Evolutionary conservation across 2,888 invertebrate species (phyloP), one percentile per base, ranked within the genome.

Genomic region (Folsomia candida): DNA sequence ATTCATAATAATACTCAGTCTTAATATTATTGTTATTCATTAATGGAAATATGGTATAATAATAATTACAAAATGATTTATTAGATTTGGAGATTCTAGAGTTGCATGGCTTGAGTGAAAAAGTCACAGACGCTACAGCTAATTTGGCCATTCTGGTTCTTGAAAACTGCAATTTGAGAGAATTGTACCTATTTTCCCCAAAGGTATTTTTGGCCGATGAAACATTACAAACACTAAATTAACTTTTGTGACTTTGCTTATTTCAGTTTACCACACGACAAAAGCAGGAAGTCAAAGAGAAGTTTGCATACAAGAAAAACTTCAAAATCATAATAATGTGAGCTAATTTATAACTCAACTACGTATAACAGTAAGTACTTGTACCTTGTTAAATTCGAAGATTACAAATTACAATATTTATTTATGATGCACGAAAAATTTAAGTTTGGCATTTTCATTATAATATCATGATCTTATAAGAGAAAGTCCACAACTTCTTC

Each of bases 401-500:
- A n/a, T n/a, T n/a, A n/a, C n/a, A n/a, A n/a, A n/a, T n/a, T n/a
- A n/a, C n/a, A n/a, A n/a, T n/a, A n/a, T n/a, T n/a, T n/a, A n/a
- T n/a, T n/a, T n/a, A n/a, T n/a, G n/a, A n/a, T n/a, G n/a, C n/a
- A n/a, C n/a, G n/a, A n/a, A n/a, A n/a, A n/a, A n/a, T n/a, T n/a
- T n/a, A n/a, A n/a, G n/a, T n/a, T n/a, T n/a, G n/a, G n/a, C n/a
- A n/a, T n/a, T n/a, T n/a, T n/a, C n/a, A 47, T 47, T 11, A 47
- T 11, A 47, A 47, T 47, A n/a, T 60, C 24, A 60, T 25, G 9
- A 6, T 11, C 22, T 67, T 60, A 76, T 2, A 70, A 69, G 58
- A 89, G 87, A 82, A 91, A 91, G 80, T 91, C 91, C 1, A 88
- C 87, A 9, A 91, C 91, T 84, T 91, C 91, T 60, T 89, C 88